These are phyloP conservation scores for Neosalanx taihuensis DNA, from an alignment of 2,797 vertebrate genomes.

Conservation along the genomic window DNA sequence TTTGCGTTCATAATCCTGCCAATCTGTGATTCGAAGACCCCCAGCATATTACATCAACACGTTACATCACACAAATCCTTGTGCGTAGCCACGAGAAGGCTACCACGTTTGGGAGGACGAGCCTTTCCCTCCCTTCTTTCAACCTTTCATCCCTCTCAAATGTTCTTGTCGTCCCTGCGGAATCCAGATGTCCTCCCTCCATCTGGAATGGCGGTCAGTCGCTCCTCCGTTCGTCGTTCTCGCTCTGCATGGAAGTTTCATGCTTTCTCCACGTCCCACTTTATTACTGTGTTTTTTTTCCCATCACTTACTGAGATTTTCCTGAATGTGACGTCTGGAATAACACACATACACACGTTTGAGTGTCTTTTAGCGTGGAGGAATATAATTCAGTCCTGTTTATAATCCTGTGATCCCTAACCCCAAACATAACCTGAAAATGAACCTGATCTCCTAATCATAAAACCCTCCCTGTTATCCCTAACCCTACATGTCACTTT, in stretches of 20 bases:
- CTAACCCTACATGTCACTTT: no score
- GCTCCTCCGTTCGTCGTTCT: background rate
- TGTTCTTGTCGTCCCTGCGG: background rate
- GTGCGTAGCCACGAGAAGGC: slow-evolving; percentile 8
- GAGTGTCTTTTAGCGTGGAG: no score
- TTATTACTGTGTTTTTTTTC: background rate
- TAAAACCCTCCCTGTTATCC: no score
- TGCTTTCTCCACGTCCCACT: background rate
- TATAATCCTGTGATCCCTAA: no score
- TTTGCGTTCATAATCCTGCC: no score
- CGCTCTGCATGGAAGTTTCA: background rate
- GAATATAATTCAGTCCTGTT: no score
- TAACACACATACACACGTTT: no score
- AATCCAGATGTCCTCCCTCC: background rate
- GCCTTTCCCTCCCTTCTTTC: slow-evolving; percentile 5
- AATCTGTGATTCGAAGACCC: slow-evolving; percentile 17
- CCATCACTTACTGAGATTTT: background rate
- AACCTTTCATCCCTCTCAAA: background rate
- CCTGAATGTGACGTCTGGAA: no score
- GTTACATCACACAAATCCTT: background rate
- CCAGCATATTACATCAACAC: slow-evolving; percentile 16
- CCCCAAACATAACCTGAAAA: no score
- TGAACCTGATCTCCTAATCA: no score
- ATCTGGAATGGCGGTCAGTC: background rate
- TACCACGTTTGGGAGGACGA: slow-evolving; percentile 17